Base-by-base conservation (phyloP, 2,797 vertebrate genomes). In the Enoplosus armatus region DNA sequence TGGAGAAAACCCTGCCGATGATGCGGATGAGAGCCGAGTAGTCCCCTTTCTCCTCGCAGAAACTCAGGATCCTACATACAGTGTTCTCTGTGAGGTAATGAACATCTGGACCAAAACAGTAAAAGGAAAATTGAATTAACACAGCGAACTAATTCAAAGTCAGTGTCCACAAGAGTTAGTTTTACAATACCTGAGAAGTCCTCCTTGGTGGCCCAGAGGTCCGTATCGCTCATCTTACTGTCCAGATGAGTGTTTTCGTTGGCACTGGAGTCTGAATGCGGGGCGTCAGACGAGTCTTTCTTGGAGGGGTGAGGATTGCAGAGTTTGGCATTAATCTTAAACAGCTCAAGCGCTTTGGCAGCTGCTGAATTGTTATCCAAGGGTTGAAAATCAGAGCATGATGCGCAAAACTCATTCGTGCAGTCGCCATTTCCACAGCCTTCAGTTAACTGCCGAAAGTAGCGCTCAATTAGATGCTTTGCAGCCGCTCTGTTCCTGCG, bases 391-490 rank as follows among this genome's bases (percentile, higher is more conserved):
- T 95, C 95, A 85, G 94, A 93, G 91, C 96, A 97, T 86, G 98
- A 99, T 92, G 98, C 98, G 91, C 98, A 99, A 93, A 97, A 97
- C 95, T 98, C 97, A 96, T 99, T 99, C 90, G 97, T 96, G 96
- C 98, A 99, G 96, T 96, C 96, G 94, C 97, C 97, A 97, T 99
- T 99, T 96, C 98, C 98, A 96, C 98, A 99, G 96, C 98, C 98
- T 90, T 99, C 97, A 14, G 98, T 99, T 96, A 99, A 97, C 97
- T 99, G 98, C 92, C 96, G 97, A 96, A 99, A 99, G 97, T 99
- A 99, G 96, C 98, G 98, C 96, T 99, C 98, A 94, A 99, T 99
- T 95, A 99, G 97, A 96, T 99, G 97, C 96, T 99, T 99, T 95
- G 98, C 98, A 95, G 98, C 97, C 91, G 97, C 97, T 97, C 96